phyloP scores from a whole-genome alignment of 1,140 invertebrate genomes.

The Venustaconcha ellipsiformis region DNA sequence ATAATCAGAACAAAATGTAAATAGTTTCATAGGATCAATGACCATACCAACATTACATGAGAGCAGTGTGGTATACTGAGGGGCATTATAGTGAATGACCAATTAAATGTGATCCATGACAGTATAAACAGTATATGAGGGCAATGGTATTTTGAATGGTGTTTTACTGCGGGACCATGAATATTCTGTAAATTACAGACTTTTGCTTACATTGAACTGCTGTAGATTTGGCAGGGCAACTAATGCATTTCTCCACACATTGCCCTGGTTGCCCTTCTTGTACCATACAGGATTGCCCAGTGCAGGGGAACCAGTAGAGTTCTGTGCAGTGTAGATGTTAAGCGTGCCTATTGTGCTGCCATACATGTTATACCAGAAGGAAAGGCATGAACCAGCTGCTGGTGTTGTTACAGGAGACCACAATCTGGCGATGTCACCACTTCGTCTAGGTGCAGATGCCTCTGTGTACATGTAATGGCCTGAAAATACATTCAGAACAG shows the following conservation, averaged over 20 bases:
- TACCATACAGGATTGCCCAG: conserved; percentile 43
- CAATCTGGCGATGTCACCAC: conserved; percentile 75
- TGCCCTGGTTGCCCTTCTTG: conserved; percentile 51
- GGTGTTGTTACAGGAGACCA: conserved; percentile 34
- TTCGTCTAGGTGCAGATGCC: conserved; percentile 73
- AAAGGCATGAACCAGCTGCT: conserved; percentile 43
- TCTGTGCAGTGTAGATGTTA: conserved; percentile 45
- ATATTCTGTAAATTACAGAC: too few relatives aligned
- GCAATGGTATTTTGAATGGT: too few relatives aligned
- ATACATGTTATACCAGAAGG: conserved; percentile 84
- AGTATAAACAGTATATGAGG: too few relatives aligned
- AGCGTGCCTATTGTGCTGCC: conserved; percentile 69
- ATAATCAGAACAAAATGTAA: too few relatives aligned
- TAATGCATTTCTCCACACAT: conserved; percentile 47
- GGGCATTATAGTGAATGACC: too few relatives aligned
- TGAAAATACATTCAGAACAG: conserved; percentile 7
- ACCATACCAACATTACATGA: too few relatives aligned
- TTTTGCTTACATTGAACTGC: conserved; percentile 11
- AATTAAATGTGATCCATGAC: too few relatives aligned
- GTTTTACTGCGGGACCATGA: too few relatives aligned
- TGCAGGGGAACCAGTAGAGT: conserved; percentile 14
- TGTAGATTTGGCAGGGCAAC: conserved; percentile 22
- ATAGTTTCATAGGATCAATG: too few relatives aligned
- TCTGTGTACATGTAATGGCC: conserved; percentile 81
- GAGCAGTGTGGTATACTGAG: too few relatives aligned